These are phyloP conservation scores for Sepioteuthis lessoniana DNA, from an alignment of 2,888 invertebrate species.

Conservation along the genomic window DNA sequence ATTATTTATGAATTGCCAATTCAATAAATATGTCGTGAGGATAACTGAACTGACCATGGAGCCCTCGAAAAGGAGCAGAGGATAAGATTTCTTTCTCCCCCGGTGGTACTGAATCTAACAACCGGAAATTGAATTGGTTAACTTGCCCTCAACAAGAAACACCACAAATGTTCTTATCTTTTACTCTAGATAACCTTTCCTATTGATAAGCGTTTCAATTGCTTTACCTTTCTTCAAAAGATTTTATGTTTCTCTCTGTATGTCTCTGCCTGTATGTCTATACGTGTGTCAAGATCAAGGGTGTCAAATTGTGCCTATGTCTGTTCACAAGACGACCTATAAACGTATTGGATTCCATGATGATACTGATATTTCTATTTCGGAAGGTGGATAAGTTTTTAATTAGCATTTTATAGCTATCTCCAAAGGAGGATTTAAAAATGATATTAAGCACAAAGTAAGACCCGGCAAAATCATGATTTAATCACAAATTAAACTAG, in stretches of 20 bases:
- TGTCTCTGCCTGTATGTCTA: neutral
- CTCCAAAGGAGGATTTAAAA: too few relatives aligned
- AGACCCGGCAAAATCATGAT: too few relatives aligned
- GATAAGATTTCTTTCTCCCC: neutral
- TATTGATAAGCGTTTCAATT: neutral
- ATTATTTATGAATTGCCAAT: too few relatives aligned
- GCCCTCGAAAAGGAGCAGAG: neutral
- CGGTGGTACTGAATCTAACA: neutral
- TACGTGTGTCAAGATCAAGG: neutral
- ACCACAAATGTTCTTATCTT: neutral
- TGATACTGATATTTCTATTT: too few relatives aligned
- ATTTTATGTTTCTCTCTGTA: neutral
- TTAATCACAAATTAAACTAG: too few relatives aligned
- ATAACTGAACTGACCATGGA: too few relatives aligned
- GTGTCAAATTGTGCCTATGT: neutral
- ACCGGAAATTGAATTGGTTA: neutral
- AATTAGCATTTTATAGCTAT: too few relatives aligned
- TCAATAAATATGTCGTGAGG: too few relatives aligned
- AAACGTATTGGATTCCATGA: too few relatives aligned
- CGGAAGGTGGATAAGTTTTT: too few relatives aligned
- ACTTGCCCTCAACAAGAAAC: neutral
- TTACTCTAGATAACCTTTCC: neutral
- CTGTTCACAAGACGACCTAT: too few relatives aligned
- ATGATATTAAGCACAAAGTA: too few relatives aligned
- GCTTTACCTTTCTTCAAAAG: neutral